Percentiles rank a stretch among this genome's conserved stretches.
These are phyloP conservation scores for Propithecus perrieri DNA, from an alignment of 2,797 vertebrate species.

Conservation along the genomic window DNA sequence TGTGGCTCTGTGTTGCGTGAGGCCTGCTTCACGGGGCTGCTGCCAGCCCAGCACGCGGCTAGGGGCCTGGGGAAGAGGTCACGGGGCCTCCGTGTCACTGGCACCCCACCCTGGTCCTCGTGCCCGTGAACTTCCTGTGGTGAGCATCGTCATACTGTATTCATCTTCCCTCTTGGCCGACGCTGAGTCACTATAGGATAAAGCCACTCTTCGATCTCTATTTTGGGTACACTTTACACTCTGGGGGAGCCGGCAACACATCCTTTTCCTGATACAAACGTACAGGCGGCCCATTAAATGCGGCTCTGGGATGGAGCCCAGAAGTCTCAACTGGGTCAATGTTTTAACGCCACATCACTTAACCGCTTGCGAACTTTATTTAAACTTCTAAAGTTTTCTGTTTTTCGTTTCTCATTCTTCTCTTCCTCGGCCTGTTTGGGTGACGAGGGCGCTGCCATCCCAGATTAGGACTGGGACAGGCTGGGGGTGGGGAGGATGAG, in stretches of 20 bases:
- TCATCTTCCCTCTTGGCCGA: background rate
- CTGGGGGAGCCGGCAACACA: background rate
- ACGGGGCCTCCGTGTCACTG: background rate
- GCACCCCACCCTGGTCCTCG: background rate
- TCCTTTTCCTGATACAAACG: slow-evolving; percentile 23
- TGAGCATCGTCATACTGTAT: background rate
- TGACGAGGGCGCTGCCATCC: background rate
- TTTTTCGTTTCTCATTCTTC: background rate
- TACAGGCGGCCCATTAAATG: background rate
- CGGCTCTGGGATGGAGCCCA: background rate
- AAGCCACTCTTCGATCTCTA: slow-evolving; percentile 23
- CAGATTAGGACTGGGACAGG: background rate
- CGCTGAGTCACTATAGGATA: slow-evolving; percentile 34
- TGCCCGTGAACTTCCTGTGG: background rate
- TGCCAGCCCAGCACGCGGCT: background rate
- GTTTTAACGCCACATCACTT: background rate
- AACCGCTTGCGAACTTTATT: background rate
- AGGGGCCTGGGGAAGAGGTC: background rate
- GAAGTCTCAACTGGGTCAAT: slow-evolving; percentile 4
- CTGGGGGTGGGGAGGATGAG: background rate
- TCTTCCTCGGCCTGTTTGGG: background rate
- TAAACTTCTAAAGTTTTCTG: background rate
- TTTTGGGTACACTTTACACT: slow-evolving; percentile 43
- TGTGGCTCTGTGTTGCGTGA: background rate
- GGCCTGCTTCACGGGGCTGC: background rate